Percentiles rank a stretch among this genome's conserved stretches.
Conservation (phyloP, 92 coral and sea anemone species). For the Porites divaricata region DNA sequence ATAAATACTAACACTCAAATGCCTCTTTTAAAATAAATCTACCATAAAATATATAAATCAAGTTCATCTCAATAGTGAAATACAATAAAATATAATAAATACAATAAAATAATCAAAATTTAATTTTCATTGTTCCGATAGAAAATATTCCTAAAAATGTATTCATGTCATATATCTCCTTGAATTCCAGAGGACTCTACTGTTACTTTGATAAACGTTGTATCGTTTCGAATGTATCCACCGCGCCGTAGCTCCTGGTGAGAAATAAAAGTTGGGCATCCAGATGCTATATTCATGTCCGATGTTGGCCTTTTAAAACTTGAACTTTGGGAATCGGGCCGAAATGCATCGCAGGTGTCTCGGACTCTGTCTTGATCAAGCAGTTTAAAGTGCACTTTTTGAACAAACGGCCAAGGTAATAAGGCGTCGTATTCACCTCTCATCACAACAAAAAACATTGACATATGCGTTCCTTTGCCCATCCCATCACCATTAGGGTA, state of each 20-base stretch:
- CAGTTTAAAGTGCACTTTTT: slow-evolving; percentile 83
- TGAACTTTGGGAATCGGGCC: slow-evolving; percentile 93
- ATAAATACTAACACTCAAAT: no score
- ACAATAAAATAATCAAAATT: no score
- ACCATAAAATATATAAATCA: no score
- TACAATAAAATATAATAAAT: no score
- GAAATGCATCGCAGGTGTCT: slow-evolving; percentile 76
- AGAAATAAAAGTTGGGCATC: slow-evolving; percentile 82
- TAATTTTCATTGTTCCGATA: no score
- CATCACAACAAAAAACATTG: slow-evolving; percentile 92
- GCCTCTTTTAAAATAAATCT: no score
- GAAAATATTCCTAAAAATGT: no score
- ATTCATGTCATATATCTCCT: slow-evolving; percentile 11
- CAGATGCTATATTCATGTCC: slow-evolving; percentile 92
- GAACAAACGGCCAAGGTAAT: slow-evolving; percentile 92
- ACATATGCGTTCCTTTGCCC: slow-evolving; percentile 84
- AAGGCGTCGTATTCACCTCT: slow-evolving; percentile 92
- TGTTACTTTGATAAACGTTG: slow-evolving; percentile 70
- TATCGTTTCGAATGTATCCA: slow-evolving; percentile 74
- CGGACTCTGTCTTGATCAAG: slow-evolving; percentile 80
- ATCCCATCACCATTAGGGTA: slow-evolving; percentile 89
- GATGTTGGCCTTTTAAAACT: slow-evolving; percentile 85
- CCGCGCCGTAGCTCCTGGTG: slow-evolving; percentile 66
- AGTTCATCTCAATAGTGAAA: no score
- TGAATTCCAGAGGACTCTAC: slow-evolving; percentile 76